Conservation (phyloP, 2,113 vertebrate species). For the Thermophis baileyi region DNA sequence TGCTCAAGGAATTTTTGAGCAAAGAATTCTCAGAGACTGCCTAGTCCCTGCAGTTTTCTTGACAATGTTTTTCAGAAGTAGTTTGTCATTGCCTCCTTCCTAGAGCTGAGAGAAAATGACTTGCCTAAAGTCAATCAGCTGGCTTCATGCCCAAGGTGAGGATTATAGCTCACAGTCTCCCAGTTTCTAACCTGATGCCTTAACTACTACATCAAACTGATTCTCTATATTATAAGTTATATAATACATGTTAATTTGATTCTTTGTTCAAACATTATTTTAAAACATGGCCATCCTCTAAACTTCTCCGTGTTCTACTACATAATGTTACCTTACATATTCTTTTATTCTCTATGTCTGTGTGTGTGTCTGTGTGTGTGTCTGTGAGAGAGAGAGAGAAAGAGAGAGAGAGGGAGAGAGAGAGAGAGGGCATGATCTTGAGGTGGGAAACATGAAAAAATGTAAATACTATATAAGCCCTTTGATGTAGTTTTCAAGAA, state of each 20-base stretch:
- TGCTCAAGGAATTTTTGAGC: too few relatives aligned
- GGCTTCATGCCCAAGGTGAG: neutral
- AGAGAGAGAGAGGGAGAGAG: rapidly evolving
- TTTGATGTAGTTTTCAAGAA: neutral
- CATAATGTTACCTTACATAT: neutral
- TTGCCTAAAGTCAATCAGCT: neutral
- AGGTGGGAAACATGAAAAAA: neutral
- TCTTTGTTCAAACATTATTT: neutral
- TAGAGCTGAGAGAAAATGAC: neutral
- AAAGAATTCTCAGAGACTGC: too few relatives aligned
- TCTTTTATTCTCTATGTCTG: neutral
- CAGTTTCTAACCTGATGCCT: neutral
- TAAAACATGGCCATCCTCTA: neutral
- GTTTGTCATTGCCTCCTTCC: too few relatives aligned
- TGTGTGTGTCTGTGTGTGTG: too few relatives aligned
- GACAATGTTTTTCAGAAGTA: too few relatives aligned
- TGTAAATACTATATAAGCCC: neutral
- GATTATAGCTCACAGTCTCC: neutral
- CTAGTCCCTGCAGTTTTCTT: too few relatives aligned
- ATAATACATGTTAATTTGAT: neutral
- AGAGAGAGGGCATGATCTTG: neutral
- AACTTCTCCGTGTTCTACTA: neutral
- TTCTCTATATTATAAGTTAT: neutral
- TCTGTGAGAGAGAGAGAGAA: neutral
- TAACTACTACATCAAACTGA: neutral